Evolutionary conservation across 1,140 invertebrate genomes (phyloP), one percentile per base, ranked within the genome.

Genomic region (Aphis craccivora): DNA sequence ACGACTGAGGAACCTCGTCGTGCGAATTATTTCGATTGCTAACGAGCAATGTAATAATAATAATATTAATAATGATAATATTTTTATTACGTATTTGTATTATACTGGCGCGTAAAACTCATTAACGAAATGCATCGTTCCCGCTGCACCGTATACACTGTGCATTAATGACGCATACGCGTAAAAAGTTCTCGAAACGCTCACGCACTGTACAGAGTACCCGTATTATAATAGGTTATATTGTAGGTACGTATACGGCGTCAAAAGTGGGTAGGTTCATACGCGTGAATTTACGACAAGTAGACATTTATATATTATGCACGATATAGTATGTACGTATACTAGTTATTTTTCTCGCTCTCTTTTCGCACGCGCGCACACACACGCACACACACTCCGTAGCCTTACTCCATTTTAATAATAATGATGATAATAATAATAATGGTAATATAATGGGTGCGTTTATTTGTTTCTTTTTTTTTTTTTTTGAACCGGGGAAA

Each of bases 21-120:
- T 76, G 83, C 37, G 23, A 86, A 86, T 40, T 0, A 86, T 86
- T 86, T 40, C 83, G 83, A 43, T 43, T 43, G 37, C 83, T 86
- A 86, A 86, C 37, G 83, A 86, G 83, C 60, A 76, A 76, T 76
- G n/a, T 76, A 76, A 76, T 76, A 76, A n/a, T 60, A 60, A 60
- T n/a, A 67, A 30, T 60, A 67, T 67, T 45, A 45, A 45, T 45
- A 45, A 45, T 45, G 45, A 45, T 30, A 67, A n/a, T 67, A 67
- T 67, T 67, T n/a, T 67, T n/a, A 67, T 67, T 67, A n/a, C 11
- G 60, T n/a, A n/a, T 76, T 76, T 40, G 37, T 40, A n/a, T 76
- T 76, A n/a, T 76, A 35, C 11, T 6, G 60, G 60, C 60, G 83
- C 22, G 83, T 86, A 86, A 45, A 43, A 86, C 83, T 86, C 83